Percentiles rank a stretch among this genome's conserved stretches.
These are phyloP conservation scores for Scolopax bukidnonensis DNA, from an alignment of 2,797 vertebrate genomes.

Conservation along the genomic window DNA sequence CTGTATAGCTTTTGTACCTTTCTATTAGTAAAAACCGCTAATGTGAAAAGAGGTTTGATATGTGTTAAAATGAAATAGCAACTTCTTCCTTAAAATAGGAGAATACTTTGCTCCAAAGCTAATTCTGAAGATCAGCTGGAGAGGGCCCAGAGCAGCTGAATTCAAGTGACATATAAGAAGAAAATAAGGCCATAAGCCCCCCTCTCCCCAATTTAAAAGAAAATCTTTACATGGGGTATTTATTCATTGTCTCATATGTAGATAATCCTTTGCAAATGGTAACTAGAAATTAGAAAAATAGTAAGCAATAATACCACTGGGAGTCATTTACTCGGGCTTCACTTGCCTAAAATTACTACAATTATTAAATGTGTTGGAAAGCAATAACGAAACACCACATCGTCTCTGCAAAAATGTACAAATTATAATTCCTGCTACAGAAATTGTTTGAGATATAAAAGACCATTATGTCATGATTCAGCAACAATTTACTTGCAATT, in stretches of 20 bases:
- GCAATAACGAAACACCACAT: slow-evolving; percentile 33
- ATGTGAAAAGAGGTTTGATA: not conserved
- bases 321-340: slow-evolving; percentile 29
- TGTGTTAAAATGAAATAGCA: not conserved
- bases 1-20: not conserved
- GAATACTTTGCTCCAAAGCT: not conserved
- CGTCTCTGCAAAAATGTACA: slow-evolving; percentile 6
- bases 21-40: not conserved
- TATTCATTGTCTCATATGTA: slow-evolving; percentile 6
- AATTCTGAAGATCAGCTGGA: slow-evolving; percentile 16
- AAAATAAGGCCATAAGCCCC: not conserved
- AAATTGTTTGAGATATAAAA: slow-evolving; percentile 54
- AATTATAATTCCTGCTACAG: slow-evolving; percentile 24
- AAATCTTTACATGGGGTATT: not conserved
- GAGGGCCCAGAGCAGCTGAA: not conserved
- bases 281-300: slow-evolving; percentile 58
- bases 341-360: slow-evolving; percentile 54
- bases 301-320: slow-evolving; percentile 11
- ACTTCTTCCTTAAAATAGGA: not conserved
- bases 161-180: not conserved
- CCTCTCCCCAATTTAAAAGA: not conserved
- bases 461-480: slow-evolving; percentile 49
- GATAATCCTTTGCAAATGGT: slow-evolving; percentile 34
- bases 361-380: slow-evolving; percentile 59
- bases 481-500: slow-evolving; percentile 63